Evolutionary conservation across 2,113 vertebrate genomes (phyloP).

Genomic region (Bostrychus sinensis): DNA sequence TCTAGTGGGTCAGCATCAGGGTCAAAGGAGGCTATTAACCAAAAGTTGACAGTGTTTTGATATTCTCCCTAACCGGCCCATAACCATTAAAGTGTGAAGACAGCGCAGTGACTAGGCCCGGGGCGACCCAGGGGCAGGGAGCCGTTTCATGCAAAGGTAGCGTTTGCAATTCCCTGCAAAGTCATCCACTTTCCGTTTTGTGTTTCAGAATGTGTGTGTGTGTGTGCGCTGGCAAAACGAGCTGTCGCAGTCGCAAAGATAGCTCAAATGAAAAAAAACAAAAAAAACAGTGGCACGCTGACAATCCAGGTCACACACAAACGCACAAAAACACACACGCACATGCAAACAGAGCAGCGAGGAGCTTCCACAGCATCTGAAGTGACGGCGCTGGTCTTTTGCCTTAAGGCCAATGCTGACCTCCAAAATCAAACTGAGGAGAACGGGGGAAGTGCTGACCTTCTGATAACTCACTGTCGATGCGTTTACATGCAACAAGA

Average conservation of each 20-base stretch:
- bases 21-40: neutral
- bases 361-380: conserved; percentile 30
- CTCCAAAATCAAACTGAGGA: conserved; percentile 35
- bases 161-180: neutral
- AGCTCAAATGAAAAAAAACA: conserved; percentile 35
- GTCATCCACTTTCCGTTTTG: neutral
- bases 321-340: neutral
- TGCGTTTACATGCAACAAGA: too few species aligned
- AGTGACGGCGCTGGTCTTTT: conserved; percentile 56
- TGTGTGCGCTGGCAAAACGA: conserved; percentile 42
- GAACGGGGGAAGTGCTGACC: conserved; percentile 26
- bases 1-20: neutral
- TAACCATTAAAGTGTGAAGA: conserved; percentile 3
- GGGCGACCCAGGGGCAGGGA: neutral
- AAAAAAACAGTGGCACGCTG: conserved; percentile 16
- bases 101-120: neutral
- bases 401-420: conserved; percentile 56
- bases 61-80: neutral
- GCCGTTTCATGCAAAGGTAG: neutral
- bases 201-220: conserved; percentile 25
- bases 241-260: conserved; percentile 41
- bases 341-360: conserved; percentile 10
- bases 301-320: conserved; percentile 58
- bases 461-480: conserved; percentile 31
- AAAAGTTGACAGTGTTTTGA: neutral